Evolutionary conservation across 2,797 vertebrate species (phyloP), one percentile per base, ranked within the genome.

Genomic region (Pogonophryne albipinna): DNA sequence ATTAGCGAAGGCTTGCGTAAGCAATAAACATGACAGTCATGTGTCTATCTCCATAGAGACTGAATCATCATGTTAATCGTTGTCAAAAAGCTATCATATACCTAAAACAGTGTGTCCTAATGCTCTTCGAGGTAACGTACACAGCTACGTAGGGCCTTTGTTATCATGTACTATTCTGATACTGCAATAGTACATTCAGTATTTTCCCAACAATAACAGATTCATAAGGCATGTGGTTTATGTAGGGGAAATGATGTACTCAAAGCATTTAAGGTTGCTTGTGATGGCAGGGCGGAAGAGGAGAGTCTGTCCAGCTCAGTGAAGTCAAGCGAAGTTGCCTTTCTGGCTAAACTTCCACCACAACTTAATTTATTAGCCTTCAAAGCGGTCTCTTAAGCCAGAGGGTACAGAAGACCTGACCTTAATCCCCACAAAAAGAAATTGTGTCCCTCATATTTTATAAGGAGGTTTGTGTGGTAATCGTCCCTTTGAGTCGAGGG

Each of bases 381-480:
- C 47, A 65, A 53, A 80, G 34, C 34, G 9, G 31, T 66, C 11
- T 79, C 16, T 53, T 56, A 56, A 66, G 20, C 76, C 60, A 66
- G 14, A 69, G 64, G 60, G n/a, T 15, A 63, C 15, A 12, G 64
- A 78, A 44, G 47, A 71, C 27, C 60, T 74, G 61, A 73, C 62
- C 78, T 74, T 78, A 80, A 81, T 82, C 71, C 64, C 34, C 41
- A 31, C 67, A 53, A 0, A 66, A 59, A 0, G 12, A 78, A 76
- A 74, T 12, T n/a, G 62, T 56, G 66, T 63, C 65, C 63, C 42
- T 71, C 61, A 70, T 76, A 71, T 71, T 71, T 56, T 60, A 23
- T 19, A 65, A 44, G 16, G 0, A 1, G 10, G n/a, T 58, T 66
- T 1, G 42, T 72, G 34, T 19, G 3, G 62, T 50, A 61, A 82